Evolutionary conservation across 2,797 vertebrate genomes (phyloP), one percentile per base, ranked within the genome.

Genomic region (Kryptolebias ocellatus): DNA sequence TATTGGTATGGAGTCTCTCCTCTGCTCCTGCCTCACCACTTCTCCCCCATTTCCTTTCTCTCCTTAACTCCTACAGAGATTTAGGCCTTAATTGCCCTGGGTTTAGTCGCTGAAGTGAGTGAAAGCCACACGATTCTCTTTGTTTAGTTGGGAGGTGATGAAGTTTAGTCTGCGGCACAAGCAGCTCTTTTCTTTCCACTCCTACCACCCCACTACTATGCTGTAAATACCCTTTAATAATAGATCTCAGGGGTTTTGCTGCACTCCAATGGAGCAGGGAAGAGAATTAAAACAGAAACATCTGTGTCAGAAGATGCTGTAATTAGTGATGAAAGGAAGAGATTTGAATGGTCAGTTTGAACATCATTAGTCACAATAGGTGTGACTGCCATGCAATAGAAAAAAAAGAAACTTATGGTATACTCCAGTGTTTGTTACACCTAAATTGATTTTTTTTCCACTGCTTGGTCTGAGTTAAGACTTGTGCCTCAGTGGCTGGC

Each of bases 171-270:
- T 8, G 65, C 27, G 12, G 72, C 76, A 83, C 81, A 80, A 85
- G 83, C 78, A 76, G 74, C 77, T 84, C 76, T 79, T 84, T 87
- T 83, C 16, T 44, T 16, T 24, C 27, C 59, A 72, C 72, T 77
- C 57, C 66, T 67, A 63, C 64, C 64, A 68, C 7, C 57, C 52
- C 27, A 56, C 68, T 60, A 64, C 70, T 60, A 71, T 70, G 74
- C 84, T 87, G 89, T 90, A 93, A 92, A 92, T 88, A 90, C 78
- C 84, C 81, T 83, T 89, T 87, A 87, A 86, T 92, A 92, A 93
- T 92, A 92, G 87, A 92, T 91, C 90, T 91, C 85, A 75, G 63
- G 84, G 80, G 90, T 83, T 79, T 84, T 73, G 78, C 78, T 76
- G 62, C 88, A 86, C 83, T 83, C 78, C 76, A 87, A 65, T 67